A percentile compares a stretch with the other conserved stretches of the same genome.
Evolutionary conservation across 2,888 invertebrate genomes (phyloP).

Genomic region (Drosophila prostipennis): DNA sequence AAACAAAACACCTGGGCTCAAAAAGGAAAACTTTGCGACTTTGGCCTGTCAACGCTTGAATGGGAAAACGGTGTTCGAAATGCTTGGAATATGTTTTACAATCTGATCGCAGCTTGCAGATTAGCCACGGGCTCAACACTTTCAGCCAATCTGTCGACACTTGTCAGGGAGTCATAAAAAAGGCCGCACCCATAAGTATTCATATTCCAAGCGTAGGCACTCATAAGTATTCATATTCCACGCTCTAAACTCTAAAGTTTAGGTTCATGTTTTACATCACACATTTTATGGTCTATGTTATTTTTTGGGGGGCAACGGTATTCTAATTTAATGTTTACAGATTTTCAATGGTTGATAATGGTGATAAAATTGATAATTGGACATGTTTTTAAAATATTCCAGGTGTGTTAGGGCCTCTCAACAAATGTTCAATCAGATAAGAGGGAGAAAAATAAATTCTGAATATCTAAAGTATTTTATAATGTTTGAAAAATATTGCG

Average conservation of each 20-base stretch:
- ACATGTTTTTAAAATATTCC: neutral
- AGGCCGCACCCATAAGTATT: constrained; percentile 42
- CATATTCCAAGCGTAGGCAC: constrained; percentile 21
- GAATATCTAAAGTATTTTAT: neutral
- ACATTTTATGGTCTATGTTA: constrained; percentile 13
- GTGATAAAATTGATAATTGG: neutral
- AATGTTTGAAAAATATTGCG: neutral
- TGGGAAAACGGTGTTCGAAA: constrained; percentile 19
- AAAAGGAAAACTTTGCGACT: constrained; percentile 11
- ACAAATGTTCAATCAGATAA: neutral
- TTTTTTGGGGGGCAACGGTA: constrained; percentile 3
- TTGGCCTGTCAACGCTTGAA: constrained; percentile 15
- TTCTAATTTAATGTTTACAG: constrained; percentile 34
- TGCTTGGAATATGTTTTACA: constrained; percentile 20
- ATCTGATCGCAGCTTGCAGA: constrained; percentile 36
- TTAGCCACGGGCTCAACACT: constrained; percentile 29
- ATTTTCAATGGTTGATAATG: constrained; percentile 20
- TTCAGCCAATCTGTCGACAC: constrained; percentile 37
- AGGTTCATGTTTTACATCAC: constrained; percentile 22
- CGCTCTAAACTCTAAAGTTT: constrained; percentile 4
- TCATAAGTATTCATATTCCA: constrained; percentile 36
- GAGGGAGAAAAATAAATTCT: no score
- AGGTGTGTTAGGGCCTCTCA: neutral
- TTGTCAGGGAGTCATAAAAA: constrained; percentile 40
- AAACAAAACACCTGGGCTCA: constrained; percentile 1